phyloP scores from a whole-genome alignment of 2,113 vertebrate genomes.

The Pyrgilauda ruficollis region DNA sequence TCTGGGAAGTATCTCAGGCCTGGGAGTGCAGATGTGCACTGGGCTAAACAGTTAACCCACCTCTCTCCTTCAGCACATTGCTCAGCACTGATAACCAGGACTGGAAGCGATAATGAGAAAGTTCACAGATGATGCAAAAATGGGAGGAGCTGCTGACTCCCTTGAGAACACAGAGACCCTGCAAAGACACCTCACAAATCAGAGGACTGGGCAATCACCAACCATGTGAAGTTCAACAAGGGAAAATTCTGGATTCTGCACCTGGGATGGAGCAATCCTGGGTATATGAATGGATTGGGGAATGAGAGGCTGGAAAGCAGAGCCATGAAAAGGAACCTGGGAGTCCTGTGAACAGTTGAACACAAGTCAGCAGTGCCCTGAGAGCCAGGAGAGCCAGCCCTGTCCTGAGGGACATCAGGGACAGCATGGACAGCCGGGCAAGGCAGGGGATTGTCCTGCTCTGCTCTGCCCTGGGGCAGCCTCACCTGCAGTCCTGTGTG shows the following conservation, averaged over 20 bases:
- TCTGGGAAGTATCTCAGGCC: not conserved
- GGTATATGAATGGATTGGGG: accelerated
- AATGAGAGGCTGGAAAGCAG: not conserved
- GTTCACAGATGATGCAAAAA: not conserved
- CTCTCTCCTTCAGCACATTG: not conserved
- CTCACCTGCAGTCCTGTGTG: accelerated
- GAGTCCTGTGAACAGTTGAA: not conserved
- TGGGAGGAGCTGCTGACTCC: not conserved
- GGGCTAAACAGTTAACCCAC: not conserved
- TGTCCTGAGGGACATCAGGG: not conserved
- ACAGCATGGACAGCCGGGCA: accelerated
- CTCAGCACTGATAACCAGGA: not conserved
- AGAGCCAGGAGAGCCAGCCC: not conserved
- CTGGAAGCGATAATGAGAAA: not conserved
- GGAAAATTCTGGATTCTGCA: not conserved
- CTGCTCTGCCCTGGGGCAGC: not conserved
- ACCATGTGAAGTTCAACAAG: accelerated
- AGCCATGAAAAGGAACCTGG: not conserved
- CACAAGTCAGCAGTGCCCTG: not conserved
- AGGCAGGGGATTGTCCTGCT: not conserved
- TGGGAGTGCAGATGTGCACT: not conserved
- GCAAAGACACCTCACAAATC: not conserved
- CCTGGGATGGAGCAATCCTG: not conserved
- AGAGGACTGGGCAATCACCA: not conserved
- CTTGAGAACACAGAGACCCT: accelerated